Percentiles rank a stretch among this genome's conserved stretches.
phyloP scores from a whole-genome alignment of 2,797 vertebrate species.

The Phrynocephalus forsythii region DNA sequence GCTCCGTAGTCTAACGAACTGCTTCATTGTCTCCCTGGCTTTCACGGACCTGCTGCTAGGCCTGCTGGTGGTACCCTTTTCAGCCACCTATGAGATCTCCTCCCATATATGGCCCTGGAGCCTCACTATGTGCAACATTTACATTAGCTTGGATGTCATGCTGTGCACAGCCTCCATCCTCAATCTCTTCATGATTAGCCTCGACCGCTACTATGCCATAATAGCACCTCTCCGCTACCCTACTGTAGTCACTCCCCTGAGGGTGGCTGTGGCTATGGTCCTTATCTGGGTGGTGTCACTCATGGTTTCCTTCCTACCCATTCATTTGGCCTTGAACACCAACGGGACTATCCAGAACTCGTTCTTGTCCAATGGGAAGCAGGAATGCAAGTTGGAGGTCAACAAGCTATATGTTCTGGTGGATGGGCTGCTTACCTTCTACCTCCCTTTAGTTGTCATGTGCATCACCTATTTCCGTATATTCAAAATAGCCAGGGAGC shows the following conservation, averaged over 20 bases:
- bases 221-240: slow-evolving; percentile 87
- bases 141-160: slow-evolving; percentile 90
- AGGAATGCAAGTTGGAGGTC: slow-evolving; percentile 85
- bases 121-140: slow-evolving; percentile 88
- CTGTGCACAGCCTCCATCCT: slow-evolving; percentile 93
- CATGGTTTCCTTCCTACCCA: slow-evolving; percentile 88
- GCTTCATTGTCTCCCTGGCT: slow-evolving; percentile 92
- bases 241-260: slow-evolving; percentile 81
- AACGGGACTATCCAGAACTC: slow-evolving; percentile 77
- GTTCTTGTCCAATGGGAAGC: slow-evolving; percentile 59
- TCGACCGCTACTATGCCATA: slow-evolving; percentile 91
- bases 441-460: slow-evolving; percentile 92
- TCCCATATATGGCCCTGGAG: slow-evolving; percentile 83
- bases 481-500: slow-evolving; percentile 90
- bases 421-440: slow-evolving; percentile 86
- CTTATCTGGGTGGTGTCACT: slow-evolving; percentile 89
- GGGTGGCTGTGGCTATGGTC: slow-evolving; percentile 81
- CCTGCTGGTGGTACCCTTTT: slow-evolving; percentile 91
- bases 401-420: slow-evolving; percentile 87
- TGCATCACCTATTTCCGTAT: slow-evolving; percentile 91
- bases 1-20: slow-evolving; percentile 88
- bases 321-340: slow-evolving; percentile 94
- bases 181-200: slow-evolving; percentile 92
- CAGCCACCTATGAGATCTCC: slow-evolving; percentile 85
- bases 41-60: slow-evolving; percentile 91